Conservation (phyloP, 1,140 invertebrate species). For the Lasioglossum baleicum region DNA sequence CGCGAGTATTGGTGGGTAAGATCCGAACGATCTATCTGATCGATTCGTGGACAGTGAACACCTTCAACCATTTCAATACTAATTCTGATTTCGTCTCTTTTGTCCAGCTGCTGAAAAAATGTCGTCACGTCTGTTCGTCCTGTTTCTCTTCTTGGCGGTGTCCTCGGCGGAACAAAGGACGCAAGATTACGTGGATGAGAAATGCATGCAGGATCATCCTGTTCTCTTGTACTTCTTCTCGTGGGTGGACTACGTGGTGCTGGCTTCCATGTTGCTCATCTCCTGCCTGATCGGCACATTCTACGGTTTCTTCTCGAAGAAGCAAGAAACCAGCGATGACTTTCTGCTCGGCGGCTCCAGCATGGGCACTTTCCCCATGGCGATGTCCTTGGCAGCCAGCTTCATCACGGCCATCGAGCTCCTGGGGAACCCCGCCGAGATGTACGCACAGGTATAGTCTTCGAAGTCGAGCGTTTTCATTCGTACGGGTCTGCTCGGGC, state of each 20-base stretch:
- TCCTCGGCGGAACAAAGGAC: conserved; percentile 74
- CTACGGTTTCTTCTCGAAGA: conserved; percentile 87
- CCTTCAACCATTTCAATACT: too few species aligned
- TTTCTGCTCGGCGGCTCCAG: conserved; percentile 88
- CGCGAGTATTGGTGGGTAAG: too few species aligned
- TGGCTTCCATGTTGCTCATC: conserved; percentile 85
- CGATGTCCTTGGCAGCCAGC: conserved; percentile 89
- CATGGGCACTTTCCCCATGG: conserved; percentile 89
- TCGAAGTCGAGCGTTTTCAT: too few species aligned
- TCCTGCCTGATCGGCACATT: conserved; percentile 90
- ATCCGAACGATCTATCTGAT: too few species aligned
- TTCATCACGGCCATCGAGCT: conserved; percentile 88
- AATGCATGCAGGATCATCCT: conserved; percentile 62
- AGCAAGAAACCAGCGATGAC: conserved; percentile 87
- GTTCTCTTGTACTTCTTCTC: conserved; percentile 77
- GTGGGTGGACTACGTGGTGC: conserved; percentile 86
- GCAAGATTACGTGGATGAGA: conserved; percentile 35
- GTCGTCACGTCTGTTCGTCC: conserved; percentile 66
- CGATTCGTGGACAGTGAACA: too few species aligned
- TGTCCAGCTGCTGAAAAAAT: conserved; percentile 58
- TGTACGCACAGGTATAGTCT: conserved; percentile 80
- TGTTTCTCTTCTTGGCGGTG: conserved; percentile 70
- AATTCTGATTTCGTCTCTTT: neutral
- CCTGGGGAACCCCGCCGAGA: conserved; percentile 86
- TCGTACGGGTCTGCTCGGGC: too few species aligned